phyloP scores from a whole-genome alignment of 2,113 vertebrate species.

The Progne subis region DNA sequence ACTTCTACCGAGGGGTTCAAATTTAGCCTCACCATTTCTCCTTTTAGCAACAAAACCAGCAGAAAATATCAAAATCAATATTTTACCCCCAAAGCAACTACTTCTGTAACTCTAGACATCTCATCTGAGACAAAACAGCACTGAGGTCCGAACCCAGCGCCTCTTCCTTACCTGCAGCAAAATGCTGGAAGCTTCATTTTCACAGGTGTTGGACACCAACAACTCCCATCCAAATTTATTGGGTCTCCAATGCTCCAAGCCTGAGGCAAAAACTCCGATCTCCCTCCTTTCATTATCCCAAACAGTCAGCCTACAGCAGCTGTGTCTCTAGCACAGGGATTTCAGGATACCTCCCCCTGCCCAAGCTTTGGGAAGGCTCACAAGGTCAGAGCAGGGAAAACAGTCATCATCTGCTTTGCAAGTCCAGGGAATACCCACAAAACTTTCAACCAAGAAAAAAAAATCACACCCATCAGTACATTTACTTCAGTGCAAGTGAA shows the following conservation, averaged over 20 bases:
- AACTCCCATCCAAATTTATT: not conserved
- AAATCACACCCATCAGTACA: not conserved
- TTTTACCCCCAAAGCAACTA: not conserved
- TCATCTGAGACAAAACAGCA: not conserved
- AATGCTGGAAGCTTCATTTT: not conserved
- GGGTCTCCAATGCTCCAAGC: not conserved
- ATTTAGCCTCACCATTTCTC: not conserved
- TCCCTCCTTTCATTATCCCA: not conserved
- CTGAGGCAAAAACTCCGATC: not conserved
- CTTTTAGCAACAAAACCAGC: not conserved
- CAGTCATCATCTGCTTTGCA: not conserved
- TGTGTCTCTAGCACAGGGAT: not conserved
- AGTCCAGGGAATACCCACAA: not conserved
- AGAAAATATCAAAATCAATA: not conserved
- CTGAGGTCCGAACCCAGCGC: not conserved
- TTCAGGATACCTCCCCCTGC: not conserved
- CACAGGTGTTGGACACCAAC: not conserved
- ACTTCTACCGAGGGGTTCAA: not conserved
- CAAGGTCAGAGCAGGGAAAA: not conserved
- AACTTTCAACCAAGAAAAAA: not conserved
- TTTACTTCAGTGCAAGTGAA: not conserved
- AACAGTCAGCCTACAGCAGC: not conserved
- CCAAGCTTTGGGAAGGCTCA: not conserved
- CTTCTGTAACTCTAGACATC: accelerated
- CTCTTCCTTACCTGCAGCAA: not conserved